Base-by-base conservation (phyloP, 2,888 invertebrate species). In the Trilocha varians region DNA sequence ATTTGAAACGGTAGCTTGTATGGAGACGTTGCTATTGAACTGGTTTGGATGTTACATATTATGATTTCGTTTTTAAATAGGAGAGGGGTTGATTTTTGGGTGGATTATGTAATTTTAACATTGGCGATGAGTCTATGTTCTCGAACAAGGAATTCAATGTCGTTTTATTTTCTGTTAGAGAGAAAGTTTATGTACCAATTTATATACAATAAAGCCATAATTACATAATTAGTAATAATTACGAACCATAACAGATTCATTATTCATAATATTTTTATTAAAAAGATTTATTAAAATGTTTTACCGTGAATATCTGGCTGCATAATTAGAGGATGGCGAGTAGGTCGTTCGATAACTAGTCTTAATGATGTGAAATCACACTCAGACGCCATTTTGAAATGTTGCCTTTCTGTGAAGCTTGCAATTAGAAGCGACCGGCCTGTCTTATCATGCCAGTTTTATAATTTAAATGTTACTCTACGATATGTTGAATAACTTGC, bases 261-360 rank as follows among this genome's bases (percentile, higher is more conserved):
- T 3, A 11, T 9, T 25, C 25, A 25, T 25, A 2, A 25, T 25
- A 25, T 9, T 25, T 25, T 25, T 25, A 25, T 25, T 25, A 25
- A 25, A 25, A 25, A 25, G 8, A 2, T 6, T 2, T 25, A 6
- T 25, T 25, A 6, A 5, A 25, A 11, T 25, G 6, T 1, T 11
- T 11, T 4, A 25, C 25, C 2, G 25, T 25, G 25, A 25, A 25
- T 25, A 9, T 25, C 25, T 9, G 25, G 25, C 66, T 58, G 41
- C 60, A 55, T 80, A 78, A 82, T 83, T 77, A 83, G 79, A 77
- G 78, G 71, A 77, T 72, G 65, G 74, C 64, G 54, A 65, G 62
- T 63, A 65, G 72, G 71, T 73, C 73, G 75, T 65, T 70, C 70
- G 76, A 78, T 82, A 79, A 78, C 78, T 78, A 78, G 75, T 71